Evolutionary conservation across 2,113 vertebrate species (phyloP).

Genomic region (Herpetotheres cachinnans): DNA sequence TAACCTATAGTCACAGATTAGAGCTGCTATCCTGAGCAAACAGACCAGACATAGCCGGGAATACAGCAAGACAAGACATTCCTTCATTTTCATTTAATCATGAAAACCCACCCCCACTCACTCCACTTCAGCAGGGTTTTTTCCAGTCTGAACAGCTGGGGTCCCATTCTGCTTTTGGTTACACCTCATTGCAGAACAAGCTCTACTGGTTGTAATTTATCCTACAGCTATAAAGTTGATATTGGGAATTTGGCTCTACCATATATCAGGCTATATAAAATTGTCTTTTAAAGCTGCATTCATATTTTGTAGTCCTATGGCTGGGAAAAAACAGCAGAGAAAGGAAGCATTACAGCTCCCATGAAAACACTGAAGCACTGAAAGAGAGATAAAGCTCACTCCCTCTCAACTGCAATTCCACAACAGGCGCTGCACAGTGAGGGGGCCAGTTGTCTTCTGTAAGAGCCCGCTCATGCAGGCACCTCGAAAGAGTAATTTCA

Average conservation of each 20-base stretch:
- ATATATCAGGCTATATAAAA: neutral
- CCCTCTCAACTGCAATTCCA: neutral
- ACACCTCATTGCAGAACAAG: neutral
- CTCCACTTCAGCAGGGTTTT: neutral
- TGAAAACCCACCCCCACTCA: neutral
- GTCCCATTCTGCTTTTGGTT: neutral
- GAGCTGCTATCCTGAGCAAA: constrained; percentile 13
- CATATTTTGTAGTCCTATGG: neutral
- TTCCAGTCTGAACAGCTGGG: neutral
- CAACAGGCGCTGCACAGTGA: neutral
- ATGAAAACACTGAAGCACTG: neutral
- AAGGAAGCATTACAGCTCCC: neutral
- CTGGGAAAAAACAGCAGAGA: neutral
- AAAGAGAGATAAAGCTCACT: neutral
- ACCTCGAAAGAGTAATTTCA: neutral
- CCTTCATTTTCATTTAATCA: neutral
- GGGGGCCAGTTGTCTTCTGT: neutral
- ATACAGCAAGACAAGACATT: constrained; percentile 18
- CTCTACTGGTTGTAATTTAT: neutral
- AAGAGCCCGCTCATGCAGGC: neutral
- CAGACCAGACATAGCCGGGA: neutral
- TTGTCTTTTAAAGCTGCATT: neutral
- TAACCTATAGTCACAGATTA: constrained; percentile 35
- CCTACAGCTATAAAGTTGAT: neutral
- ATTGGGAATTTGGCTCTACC: neutral